These are phyloP conservation scores for Nothura maculosa DNA, from an alignment of 2,797 vertebrate species.

Conservation along the genomic window DNA sequence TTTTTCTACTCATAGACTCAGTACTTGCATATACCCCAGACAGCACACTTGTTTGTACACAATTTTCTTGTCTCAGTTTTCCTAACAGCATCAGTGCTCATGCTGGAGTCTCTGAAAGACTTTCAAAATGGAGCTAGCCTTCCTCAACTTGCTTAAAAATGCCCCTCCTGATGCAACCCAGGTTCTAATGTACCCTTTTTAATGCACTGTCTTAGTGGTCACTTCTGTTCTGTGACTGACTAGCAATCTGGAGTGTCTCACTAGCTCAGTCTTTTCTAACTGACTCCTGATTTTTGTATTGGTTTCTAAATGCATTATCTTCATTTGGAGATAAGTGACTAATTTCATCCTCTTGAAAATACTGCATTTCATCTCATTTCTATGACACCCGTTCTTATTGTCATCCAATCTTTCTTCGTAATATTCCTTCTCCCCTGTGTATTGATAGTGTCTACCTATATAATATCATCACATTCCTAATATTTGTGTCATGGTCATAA, in stretches of 20 bases:
- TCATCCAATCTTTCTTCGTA: conserved; percentile 40
- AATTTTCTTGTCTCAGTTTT: not conserved
- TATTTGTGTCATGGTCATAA: conserved; percentile 41
- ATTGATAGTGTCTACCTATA: conserved; percentile 13
- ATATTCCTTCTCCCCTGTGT: conserved; percentile 4
- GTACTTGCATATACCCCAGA: not conserved
- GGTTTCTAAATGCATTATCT: conserved; percentile 50
- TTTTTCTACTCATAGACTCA: not conserved
- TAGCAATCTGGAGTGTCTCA: not conserved
- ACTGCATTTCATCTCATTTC: not conserved
- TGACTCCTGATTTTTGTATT: conserved; percentile 44
- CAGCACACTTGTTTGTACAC: not conserved
- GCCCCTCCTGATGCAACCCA: not conserved
- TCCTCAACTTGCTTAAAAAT: not conserved
- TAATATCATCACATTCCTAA: not conserved
- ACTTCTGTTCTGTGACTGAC: not conserved
- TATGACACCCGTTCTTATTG: conserved; percentile 18
- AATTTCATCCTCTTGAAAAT: conserved; percentile 51
- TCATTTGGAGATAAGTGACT: conserved; percentile 27
- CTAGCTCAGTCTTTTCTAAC: conserved; percentile 27
- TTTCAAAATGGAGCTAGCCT: not conserved
- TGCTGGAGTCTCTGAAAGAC: not conserved
- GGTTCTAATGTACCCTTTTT: not conserved
- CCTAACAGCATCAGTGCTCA: not conserved
- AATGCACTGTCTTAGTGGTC: not conserved